Evolutionary conservation across 2,888 invertebrate genomes (phyloP), one percentile per base, ranked within the genome.

Genomic region (Muschampia plurimacula): DNA sequence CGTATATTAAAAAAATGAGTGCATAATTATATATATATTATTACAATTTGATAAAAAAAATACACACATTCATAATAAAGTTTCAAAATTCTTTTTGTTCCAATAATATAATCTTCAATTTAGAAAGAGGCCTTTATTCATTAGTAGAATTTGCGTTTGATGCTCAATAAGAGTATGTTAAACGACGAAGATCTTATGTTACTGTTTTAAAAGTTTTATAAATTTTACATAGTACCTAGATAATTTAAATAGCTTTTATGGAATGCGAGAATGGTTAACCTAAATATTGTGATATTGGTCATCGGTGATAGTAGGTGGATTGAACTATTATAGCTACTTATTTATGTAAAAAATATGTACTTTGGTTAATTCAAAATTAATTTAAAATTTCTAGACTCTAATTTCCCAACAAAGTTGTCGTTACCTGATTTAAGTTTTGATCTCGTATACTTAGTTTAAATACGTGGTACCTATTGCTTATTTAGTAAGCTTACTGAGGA

Each of bases 391-490:
- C 69, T 74, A 74, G 76, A 75, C n/a, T 67, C 64, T 77, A 28
- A 76, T 73, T 81, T 68, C 72, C 75, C 71, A 74, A 78, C 77
- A 80, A 81, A 77, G 78, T 85, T 85, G 79, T 86, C 79, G 92
- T 92, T 93, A 93, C 93, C 93, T 93, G 92, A 93, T 88, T 87
- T 86, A 91, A 86, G 89, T 90, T 86, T 88, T 93, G 93, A 93
- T 93, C 93, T 93, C 93, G 87, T 90, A 86, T 88, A 88, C 86
- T 89, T 91, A 91, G 89, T 87, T 87, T 85, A 88, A 88, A 85
- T 85, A 81, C 62, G 60, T 67, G 72, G 66, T 71, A 71, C 65
- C 70, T 67, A 62, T 67, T 60, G 49, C 60, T 59, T 86, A 87
- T 86, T 88, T 84, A 79, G 82, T 84, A 85, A 84, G 83, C 84